Evolutionary conservation across 2,888 invertebrate species (phyloP), one percentile per base, ranked within the genome.

Genomic region (Amphimallon solstitiale): DNA sequence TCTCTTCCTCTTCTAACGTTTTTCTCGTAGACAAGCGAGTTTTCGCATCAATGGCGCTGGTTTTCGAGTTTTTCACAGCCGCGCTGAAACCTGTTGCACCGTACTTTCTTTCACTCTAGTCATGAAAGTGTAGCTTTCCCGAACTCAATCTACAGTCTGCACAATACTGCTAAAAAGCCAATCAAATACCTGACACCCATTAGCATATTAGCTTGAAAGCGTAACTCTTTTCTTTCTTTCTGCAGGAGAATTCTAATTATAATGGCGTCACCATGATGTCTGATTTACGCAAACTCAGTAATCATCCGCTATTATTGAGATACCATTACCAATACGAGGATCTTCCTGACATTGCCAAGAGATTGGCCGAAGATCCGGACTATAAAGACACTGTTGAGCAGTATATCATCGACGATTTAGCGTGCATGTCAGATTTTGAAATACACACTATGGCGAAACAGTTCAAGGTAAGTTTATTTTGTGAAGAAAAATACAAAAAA

Each of bases 271-370:
- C 90, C 0, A 92, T 95, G 85, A 91, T 97, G 90, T 96, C 97
- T 91, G 93, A 96, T 80, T 88, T 98, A 83, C 86, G 98, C 1
- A 97, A 97, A 81, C 85, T 94, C 17, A 94, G 97, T 37, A 98
- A 98, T 84, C 98, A 98, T 83, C 97, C 97, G 0, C 84, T 97
- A 7, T 85, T 98, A 0, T 84, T 94, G 71, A 87, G 97, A 29
- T 87, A 87, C 77, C 88, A 92, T 81, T 94, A 92, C 78, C 86
- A 85, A 45, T 89, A 92, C 68, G 84, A 84, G 0, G 85, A 86
- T 73, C 79, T 90, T 45, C 80, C 86, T 65, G 82, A 86, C 71
- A 92, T 98, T 70, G 90, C 97, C 0, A 85, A 86, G 56, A 82
- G 88, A 1, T 83, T 95, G 43, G 90, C 92, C 0, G 81, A 82